Percentiles rank a stretch among this genome's conserved stretches.
phyloP scores from a whole-genome alignment of 2,888 invertebrate genomes.

The Acrobasis repandana region DNA sequence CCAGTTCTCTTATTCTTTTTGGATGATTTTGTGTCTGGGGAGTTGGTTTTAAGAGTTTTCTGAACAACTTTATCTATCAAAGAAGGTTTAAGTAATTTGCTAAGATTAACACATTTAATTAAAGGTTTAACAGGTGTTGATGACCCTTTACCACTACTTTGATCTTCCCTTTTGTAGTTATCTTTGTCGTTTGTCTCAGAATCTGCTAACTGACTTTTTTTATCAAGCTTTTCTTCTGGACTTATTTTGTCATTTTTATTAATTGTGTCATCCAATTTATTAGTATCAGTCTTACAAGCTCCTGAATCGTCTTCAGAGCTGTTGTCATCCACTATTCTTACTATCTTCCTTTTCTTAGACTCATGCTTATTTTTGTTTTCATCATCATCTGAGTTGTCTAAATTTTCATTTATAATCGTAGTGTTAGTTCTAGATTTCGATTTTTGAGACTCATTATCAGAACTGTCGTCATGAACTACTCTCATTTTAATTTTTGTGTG shows the following conservation, averaged over 20 bases:
- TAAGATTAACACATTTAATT: constrained; percentile 71
- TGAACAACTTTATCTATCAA: constrained; percentile 32
- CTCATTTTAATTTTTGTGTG: constrained; percentile 20
- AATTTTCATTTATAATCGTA: constrained; percentile 23
- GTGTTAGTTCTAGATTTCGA: not conserved
- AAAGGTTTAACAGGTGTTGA: constrained; percentile 42
- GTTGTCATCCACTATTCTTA: not conserved
- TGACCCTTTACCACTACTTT: constrained; percentile 7
- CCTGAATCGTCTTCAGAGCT: constrained; percentile 4
- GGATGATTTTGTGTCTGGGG: constrained; percentile 26
- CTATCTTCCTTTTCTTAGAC: constrained; percentile 14
- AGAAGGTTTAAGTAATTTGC: constrained; percentile 63
- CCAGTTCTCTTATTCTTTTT: constrained; percentile 27
- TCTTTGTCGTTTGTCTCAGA: constrained; percentile 28
- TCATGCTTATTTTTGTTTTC: constrained; percentile 4
- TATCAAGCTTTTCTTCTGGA: constrained; percentile 7
- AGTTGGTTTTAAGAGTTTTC: constrained; percentile 11
- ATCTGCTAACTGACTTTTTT: constrained; percentile 29
- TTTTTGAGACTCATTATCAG: constrained; percentile 37
- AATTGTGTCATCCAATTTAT: not conserved
- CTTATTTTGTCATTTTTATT: constrained; percentile 11
- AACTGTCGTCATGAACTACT: constrained; percentile 40
- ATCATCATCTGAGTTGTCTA: constrained; percentile 20
- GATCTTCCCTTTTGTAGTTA: constrained; percentile 6
- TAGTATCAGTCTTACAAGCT: not conserved